These are phyloP conservation scores for Cichladusa arquata DNA, from an alignment of 2,113 vertebrate species.

Conservation along the genomic window DNA sequence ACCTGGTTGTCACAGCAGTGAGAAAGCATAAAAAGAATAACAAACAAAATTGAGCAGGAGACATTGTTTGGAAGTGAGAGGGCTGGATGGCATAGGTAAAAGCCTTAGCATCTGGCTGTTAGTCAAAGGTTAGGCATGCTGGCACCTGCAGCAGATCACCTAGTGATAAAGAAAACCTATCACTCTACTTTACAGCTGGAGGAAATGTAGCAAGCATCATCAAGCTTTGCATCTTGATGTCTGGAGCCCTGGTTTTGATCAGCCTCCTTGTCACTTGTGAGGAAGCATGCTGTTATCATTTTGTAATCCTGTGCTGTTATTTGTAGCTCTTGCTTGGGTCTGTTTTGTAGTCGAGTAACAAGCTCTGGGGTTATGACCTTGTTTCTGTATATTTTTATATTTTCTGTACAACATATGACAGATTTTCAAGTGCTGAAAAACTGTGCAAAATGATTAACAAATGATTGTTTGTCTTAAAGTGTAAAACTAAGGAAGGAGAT, in stretches of 20 bases:
- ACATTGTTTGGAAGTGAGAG: neutral
- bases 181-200: neutral
- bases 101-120: neutral
- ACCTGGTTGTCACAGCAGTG: neutral
- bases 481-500: neutral
- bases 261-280: neutral
- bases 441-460: neutral
- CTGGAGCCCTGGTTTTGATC: conserved; percentile 28
- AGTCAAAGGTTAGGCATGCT: neutral
- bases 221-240: neutral
- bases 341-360: neutral
- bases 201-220: conserved; percentile 1
- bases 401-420: neutral
- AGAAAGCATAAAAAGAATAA: neutral
- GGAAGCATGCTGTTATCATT: neutral
- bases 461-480: neutral
- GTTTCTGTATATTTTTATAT: neutral
- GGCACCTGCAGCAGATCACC: neutral
- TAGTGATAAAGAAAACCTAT: neutral
- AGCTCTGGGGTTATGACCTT: neutral
- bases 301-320: neutral
- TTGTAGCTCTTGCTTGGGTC: conserved; percentile 7
- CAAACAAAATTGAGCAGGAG: neutral
- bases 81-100: neutral
- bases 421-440: neutral